These are phyloP conservation scores for Sitobion miscanthi DNA, from an alignment of 1,140 invertebrate genomes.

Conservation along the genomic window DNA sequence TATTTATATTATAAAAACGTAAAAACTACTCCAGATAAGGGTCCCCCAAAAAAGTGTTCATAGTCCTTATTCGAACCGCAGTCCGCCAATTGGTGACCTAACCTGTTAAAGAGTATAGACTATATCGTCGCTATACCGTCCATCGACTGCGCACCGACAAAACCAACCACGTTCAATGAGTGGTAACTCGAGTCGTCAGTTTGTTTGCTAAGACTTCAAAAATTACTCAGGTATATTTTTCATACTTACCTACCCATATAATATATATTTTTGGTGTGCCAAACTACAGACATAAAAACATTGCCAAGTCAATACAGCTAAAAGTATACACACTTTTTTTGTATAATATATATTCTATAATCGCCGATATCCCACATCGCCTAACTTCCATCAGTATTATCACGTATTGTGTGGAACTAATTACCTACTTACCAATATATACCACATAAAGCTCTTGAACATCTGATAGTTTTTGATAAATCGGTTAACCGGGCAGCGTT, in stretches of 20 bases:
- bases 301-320: too few relatives aligned
- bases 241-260: too few relatives aligned
- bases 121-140: background rate
- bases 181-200: background rate
- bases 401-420: background rate
- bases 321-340: too few relatives aligned
- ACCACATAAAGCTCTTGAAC: background rate
- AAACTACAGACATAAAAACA: too few relatives aligned
- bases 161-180: background rate
- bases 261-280: too few relatives aligned
- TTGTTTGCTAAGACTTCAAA: background rate
- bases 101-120: too few relatives aligned
- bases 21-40: too few relatives aligned
- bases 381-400: background rate
- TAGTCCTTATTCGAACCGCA: too few relatives aligned
- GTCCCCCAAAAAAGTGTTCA: too few relatives aligned
- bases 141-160: background rate
- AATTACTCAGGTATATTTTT: background rate
- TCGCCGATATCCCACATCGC: background rate
- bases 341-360: too few relatives aligned
- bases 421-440: background rate
- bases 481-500: fast-evolving
- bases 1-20: too few relatives aligned
- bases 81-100: too few relatives aligned
- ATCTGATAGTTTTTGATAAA: background rate